Evolutionary conservation across 2,888 invertebrate genomes (phyloP), one percentile per base, ranked within the genome.

Genomic region (Sinhomidia bicolor): DNA sequence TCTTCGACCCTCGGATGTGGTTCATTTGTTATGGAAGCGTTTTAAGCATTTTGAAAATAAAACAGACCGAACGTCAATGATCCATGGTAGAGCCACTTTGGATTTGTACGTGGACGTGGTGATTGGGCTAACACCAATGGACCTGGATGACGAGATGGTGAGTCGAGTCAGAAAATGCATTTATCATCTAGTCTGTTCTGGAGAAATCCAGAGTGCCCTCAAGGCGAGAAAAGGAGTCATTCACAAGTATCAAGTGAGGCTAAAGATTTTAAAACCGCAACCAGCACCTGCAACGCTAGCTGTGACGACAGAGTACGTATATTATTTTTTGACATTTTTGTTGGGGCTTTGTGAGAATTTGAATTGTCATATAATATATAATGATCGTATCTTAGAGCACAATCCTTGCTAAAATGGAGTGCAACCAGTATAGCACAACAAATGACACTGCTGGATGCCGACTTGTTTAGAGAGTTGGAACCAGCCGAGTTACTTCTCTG

Each of bases 391-490:
- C 41, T 41, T 41, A 74, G 95, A 90, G 94, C 94, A 91, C 94
- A 95, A 20, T 96, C 97, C 0, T 94, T 99, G 47, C 94, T 99
- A 29, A 98, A 98, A 93, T 98, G 99, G 94, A 99, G 99, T 94
- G 97, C 99, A 44, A 96, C 97, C 91, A 98, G 98, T 93, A 96
- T 99, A 65, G 99, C 99, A 20, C 99, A 99, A 93, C 99, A 99
- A 94, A 99, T 99, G 98, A 99, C 99, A 0, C 93, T 98, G 68
- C 94, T 99, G 54, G 99, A 99, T 94, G 97, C 99, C 0, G 97
- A 98, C 92, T 94, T 99, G 68, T 99, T 99, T 94, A 96, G 97
- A 93, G 97, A 98, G 93, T 98, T 99, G 92, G 99, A 99, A 94
- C 98, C 99, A 90, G 98, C 99, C 0, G 99, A 99, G 94, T 97